Base-by-base conservation (phyloP, 1,140 invertebrate species). In the Musca domestica region DNA sequence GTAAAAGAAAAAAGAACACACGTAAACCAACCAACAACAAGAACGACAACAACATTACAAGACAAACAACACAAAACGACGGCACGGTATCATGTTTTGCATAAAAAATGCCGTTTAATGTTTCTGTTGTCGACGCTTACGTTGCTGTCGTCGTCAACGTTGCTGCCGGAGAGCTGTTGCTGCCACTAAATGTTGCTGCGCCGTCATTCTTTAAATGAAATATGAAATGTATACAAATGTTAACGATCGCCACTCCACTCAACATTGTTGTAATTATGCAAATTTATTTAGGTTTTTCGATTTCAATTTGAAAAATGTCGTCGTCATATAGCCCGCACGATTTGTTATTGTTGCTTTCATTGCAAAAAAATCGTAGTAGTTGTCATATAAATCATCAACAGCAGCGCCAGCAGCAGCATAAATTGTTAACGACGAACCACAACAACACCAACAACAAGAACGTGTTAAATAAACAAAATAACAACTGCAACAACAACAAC, bases 301-400 rank as follows among this genome's bases (percentile, higher is more conserved):
- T 80, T 80, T 80, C 77, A 80, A 80, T 75, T 76, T 80, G 77
- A 80, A 80, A 79, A 80, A 80, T 80, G 77, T 79, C 77, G 77
- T 80, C 77, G 77, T 77, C 74, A 74, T 70, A 72, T 77, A 72
- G 23, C 54, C 49, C 69, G 72, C 71, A 74, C 76, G 74, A 61
- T 61, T 77, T 77, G 79, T 80, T 80, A 74, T 78, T 78, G 77
- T 76, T 80, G 77, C 77, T 80, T 76, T 71, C 77, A 79, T 71
- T 79, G 77, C 69, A 67, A 64, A 25, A 49, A 52, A 66, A 41
- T 41, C 34, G 76, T 78, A 78, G 76, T 78, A 74, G 74, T 76
- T 75, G 74, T 80, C 34, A 41, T 9, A 41, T 41, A 41, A 80
- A 79, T 80, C 77, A 77, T 64, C 41, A 67, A 67, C 47, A 68